phyloP scores from a whole-genome alignment of 2,888 invertebrate species.

The Lottia scabra region DNA sequence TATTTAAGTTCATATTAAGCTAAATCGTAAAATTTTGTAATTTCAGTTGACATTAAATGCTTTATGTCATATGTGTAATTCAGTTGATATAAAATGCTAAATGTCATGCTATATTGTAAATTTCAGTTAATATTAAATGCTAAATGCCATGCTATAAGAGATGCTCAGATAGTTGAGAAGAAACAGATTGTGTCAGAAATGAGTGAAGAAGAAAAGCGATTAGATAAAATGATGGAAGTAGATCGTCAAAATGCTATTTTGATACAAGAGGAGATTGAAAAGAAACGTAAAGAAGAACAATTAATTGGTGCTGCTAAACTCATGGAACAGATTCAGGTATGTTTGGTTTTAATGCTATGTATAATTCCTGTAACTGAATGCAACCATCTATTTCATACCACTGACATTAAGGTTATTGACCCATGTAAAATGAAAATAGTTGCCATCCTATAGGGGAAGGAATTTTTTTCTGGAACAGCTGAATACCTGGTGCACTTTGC shows the following conservation, averaged over 20 bases:
- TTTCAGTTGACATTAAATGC: no score
- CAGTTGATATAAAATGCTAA: no score
- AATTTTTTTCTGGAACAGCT: no score
- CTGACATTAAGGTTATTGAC: no score
- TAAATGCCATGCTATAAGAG: constrained; percentile 69
- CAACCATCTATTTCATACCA: no score
- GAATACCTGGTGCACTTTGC: no score
- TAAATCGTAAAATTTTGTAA: no score
- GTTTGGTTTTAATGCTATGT: neutral
- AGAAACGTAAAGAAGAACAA: constrained; percentile 62
- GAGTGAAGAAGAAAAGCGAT: constrained; percentile 64
- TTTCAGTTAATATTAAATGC: constrained; percentile 68
- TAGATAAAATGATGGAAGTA: constrained; percentile 70
- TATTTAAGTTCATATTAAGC: no score
- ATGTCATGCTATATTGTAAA: neutral
- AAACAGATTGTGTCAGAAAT: constrained; percentile 63
- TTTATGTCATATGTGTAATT: no score
- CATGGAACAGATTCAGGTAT: constrained; percentile 63
- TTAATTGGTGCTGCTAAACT: constrained; percentile 67
- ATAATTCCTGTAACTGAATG: no score
- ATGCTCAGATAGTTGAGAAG: constrained; percentile 69
- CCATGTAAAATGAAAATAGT: no score
- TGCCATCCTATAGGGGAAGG: no score
- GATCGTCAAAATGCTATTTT: constrained; percentile 66
- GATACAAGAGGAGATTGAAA: constrained; percentile 68